phyloP scores from a whole-genome alignment of 2,888 invertebrate genomes.

The Cheilosia scutellata region DNA sequence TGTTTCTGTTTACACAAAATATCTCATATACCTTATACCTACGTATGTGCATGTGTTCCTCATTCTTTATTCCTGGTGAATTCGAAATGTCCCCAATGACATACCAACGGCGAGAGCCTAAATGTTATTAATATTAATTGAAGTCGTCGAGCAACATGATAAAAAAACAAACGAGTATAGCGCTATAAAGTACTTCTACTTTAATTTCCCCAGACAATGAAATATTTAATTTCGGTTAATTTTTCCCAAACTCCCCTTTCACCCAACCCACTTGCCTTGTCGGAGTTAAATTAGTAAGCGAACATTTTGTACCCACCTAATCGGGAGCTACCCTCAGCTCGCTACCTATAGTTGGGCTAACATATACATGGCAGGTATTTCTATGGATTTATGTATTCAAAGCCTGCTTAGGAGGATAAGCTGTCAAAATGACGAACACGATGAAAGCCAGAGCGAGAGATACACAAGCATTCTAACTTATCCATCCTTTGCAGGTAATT shows the following conservation, averaged over 20 bases:
- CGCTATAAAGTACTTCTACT: conserved; percentile 66
- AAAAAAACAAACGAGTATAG: conserved; percentile 11
- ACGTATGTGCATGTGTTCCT: background rate
- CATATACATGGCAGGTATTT: conserved; percentile 10
- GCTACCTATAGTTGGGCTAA: conserved; percentile 52
- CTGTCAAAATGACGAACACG: conserved; percentile 41
- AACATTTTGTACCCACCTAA: conserved; percentile 21
- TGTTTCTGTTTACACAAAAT: background rate
- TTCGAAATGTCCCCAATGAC: conserved; percentile 53
- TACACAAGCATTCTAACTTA: conserved; percentile 42
- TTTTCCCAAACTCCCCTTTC: conserved; percentile 30
- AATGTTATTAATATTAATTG: conserved; percentile 71
- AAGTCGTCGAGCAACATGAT: conserved; percentile 37
- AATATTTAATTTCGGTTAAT: conserved; percentile 71
- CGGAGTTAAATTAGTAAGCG: conserved; percentile 55
- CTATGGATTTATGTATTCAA: conserved; percentile 58
- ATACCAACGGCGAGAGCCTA: conserved; percentile 24
- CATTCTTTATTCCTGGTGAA: conserved; percentile 44
- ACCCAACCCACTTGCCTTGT: conserved; percentile 5
- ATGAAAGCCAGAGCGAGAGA: conserved; percentile 30
- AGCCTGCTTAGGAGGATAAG: conserved; percentile 37
- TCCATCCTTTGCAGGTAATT: conserved; percentile 69
- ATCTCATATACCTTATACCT: background rate
- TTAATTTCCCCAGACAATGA: conserved; percentile 73
- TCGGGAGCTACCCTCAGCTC: background rate